These are phyloP conservation scores for Campoletis sonorensis DNA, from an alignment of 1,140 invertebrate genomes.

Conservation along the genomic window DNA sequence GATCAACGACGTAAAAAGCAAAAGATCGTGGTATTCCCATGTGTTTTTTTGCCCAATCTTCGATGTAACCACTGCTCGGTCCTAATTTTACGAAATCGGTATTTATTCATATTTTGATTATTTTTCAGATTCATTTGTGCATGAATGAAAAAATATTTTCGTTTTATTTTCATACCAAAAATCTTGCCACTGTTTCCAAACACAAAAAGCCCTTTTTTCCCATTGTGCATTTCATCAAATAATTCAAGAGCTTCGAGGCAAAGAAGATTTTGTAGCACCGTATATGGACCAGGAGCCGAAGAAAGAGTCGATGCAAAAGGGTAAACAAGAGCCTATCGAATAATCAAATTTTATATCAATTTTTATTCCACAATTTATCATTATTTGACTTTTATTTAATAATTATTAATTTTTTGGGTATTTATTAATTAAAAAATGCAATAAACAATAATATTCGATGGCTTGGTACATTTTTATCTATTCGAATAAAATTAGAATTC, in stretches of 20 bases:
- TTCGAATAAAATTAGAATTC: too few species aligned
- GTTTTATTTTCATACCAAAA: conserved; percentile 20
- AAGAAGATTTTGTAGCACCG: conserved; percentile 20
- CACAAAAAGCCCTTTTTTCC: not conserved
- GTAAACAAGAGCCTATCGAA: conserved; percentile 34
- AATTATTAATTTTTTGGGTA: not conserved
- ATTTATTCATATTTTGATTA: not conserved
- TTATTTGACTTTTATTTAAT: not conserved
- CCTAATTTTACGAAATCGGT: not conserved
- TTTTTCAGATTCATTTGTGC: too few species aligned
- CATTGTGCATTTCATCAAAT: conserved; percentile 23
- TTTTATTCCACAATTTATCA: not conserved
- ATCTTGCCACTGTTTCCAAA: conserved; percentile 28
- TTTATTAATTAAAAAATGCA: not conserved
- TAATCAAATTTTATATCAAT: not conserved
- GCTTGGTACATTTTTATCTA: too few species aligned
- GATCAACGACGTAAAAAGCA: conserved; percentile 26
- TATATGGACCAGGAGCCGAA: not conserved
- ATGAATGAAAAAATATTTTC: too few species aligned
- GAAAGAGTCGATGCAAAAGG: conserved; percentile 20
- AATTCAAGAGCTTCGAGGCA: conserved; percentile 28
- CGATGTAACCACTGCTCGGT: conserved; percentile 25
- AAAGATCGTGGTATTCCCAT: conserved; percentile 33
- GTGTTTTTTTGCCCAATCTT: conserved; percentile 33
- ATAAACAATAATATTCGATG: too few species aligned